phyloP scores from a whole-genome alignment of 2,797 vertebrate species.

The Bradypodion pumilum region DNA sequence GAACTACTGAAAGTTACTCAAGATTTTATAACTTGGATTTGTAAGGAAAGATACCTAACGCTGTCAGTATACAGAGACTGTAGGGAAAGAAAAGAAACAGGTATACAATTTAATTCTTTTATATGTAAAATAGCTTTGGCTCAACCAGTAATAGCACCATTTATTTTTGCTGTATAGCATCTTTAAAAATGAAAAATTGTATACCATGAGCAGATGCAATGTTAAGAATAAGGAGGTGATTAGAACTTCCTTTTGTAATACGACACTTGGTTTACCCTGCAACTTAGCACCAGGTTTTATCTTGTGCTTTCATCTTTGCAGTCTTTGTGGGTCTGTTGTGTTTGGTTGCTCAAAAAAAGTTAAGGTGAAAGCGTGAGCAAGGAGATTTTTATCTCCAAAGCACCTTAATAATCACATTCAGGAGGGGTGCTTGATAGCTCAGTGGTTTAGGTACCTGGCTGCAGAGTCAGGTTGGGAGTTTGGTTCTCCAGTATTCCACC shows the following conservation, averaged over 20 bases:
- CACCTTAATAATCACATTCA: not conserved
- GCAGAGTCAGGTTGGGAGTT: too few species aligned
- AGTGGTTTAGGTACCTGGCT: too few species aligned
- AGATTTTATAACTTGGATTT: constrained; percentile 58
- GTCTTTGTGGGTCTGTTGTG: not conserved
- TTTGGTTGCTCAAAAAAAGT: too few species aligned
- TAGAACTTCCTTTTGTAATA: constrained; percentile 28
- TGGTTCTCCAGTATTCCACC: too few species aligned
- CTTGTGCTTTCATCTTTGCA: not conserved
- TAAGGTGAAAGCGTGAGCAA: too few species aligned
- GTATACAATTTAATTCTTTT: constrained; percentile 37
- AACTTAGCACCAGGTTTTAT: not conserved
- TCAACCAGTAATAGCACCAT: constrained; percentile 36
- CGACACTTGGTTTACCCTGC: not conserved
- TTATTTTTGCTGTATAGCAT: constrained; percentile 36
- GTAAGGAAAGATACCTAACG: constrained; percentile 36
- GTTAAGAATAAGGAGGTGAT: constrained; percentile 12
- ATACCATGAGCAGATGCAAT: not conserved
- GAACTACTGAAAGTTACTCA: constrained; percentile 39
- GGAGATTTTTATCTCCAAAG: not conserved
- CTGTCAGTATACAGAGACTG: constrained; percentile 26
- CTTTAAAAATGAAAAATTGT: not conserved
- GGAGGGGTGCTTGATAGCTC: too few species aligned
- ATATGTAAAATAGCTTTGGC: constrained; percentile 42
- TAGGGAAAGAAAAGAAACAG: constrained; percentile 5